These are phyloP conservation scores for Ciconia nigra DNA, from an alignment of 2,797 vertebrate species.

Conservation along the genomic window DNA sequence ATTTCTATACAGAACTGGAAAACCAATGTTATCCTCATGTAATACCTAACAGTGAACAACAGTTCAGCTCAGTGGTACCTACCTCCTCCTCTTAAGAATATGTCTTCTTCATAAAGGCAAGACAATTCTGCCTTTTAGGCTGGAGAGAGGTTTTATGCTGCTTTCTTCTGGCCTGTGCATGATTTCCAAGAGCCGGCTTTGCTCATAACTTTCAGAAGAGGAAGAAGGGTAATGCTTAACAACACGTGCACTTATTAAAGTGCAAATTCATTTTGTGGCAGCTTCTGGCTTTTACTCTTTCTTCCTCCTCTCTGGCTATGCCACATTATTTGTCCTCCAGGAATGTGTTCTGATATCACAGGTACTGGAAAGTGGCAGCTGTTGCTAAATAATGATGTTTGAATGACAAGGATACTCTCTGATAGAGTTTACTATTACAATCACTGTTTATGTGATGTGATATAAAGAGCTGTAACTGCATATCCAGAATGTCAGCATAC, in stretches of 20 bases:
- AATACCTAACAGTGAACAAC: background rate
- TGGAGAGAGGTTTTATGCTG: background rate
- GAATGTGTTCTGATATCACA: background rate
- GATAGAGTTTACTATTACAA: background rate
- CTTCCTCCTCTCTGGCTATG: background rate
- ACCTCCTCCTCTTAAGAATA: background rate
- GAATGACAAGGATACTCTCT: background rate
- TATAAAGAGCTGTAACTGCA: background rate
- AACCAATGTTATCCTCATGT: background rate
- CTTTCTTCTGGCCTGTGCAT: background rate
- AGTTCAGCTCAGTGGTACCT: background rate
- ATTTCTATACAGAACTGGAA: background rate
- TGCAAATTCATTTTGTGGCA: background rate
- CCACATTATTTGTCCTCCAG: background rate
- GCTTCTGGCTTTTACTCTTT: background rate
- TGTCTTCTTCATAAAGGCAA: background rate
- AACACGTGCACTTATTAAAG: background rate
- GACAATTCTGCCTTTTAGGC: background rate
- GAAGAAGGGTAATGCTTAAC: background rate
- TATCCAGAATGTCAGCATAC: background rate
- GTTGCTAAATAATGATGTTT: background rate
- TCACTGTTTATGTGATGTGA: background rate
- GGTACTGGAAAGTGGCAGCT: background rate
- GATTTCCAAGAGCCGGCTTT: background rate
- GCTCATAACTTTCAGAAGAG: background rate